Conservation (phyloP, 2,113 vertebrate species). For the Ploceus nigricollis region DNA sequence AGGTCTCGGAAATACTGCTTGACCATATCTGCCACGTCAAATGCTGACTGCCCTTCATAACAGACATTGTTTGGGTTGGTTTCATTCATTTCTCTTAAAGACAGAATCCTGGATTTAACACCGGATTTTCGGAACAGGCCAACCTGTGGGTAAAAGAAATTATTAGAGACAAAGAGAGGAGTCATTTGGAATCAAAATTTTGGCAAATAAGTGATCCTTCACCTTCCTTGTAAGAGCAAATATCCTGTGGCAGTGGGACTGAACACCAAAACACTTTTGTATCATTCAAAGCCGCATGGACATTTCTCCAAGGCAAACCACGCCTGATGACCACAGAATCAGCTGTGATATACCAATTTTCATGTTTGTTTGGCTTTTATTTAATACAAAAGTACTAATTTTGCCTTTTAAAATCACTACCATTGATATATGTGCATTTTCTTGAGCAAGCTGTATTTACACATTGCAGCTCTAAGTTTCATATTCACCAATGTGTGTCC, state of each 20-base stretch:
- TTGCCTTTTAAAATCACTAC: background rate
- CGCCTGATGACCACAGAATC: background rate
- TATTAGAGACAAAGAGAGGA: background rate
- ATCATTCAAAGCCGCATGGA: background rate
- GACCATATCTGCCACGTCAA: constrained; percentile 89
- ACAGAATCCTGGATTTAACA: constrained; percentile 86
- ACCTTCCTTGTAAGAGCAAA: background rate
- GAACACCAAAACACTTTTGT: background rate
- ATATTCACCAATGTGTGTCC: accelerated
- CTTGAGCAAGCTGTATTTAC: background rate
- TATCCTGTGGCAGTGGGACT: too few relatives aligned
- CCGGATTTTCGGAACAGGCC: constrained; percentile 88
- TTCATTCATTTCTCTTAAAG: constrained; percentile 84
- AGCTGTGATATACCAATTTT: background rate
- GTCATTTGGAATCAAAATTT: background rate
- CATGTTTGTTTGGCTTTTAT: background rate
- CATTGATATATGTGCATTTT: background rate
- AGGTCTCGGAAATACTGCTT: constrained; percentile 92
- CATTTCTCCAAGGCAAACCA: background rate
- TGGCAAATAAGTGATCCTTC: background rate
- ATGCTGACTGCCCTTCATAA: constrained; percentile 82
- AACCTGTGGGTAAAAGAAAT: constrained; percentile 67
- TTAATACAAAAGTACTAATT: background rate
- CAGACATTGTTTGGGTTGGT: constrained; percentile 70
- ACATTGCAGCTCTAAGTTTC: background rate